phyloP scores from a whole-genome alignment of 1,140 invertebrate genomes.

The Caenorhabditis latens region DNA sequence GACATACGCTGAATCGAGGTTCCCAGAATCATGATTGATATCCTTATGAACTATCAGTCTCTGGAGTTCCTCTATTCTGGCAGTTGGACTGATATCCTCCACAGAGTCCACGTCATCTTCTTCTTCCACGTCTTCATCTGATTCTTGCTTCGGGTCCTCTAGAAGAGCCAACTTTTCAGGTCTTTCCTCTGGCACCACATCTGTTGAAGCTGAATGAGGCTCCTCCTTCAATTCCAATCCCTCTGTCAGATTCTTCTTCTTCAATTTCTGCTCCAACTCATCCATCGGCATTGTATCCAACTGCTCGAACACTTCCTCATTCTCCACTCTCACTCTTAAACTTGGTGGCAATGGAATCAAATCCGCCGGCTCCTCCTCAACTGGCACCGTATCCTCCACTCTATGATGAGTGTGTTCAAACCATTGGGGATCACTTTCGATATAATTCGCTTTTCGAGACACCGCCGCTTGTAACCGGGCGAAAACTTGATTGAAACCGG shows the following conservation, averaged over 20 bases:
- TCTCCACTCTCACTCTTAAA: not conserved
- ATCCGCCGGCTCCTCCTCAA: not conserved
- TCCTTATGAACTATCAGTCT: conserved; percentile 31
- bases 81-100: not conserved
- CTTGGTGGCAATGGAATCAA: not conserved
- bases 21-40: conserved; percentile 28
- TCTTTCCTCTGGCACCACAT: not conserved
- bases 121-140: not conserved
- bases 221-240: not conserved
- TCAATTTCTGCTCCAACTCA: not conserved
- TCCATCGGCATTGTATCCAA: not conserved
- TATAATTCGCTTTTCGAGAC: conserved; percentile 60
- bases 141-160: not conserved
- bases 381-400: not conserved
- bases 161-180: not conserved
- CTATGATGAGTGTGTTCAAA: conserved; percentile 52
- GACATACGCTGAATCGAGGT: conserved; percentile 38
- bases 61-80: conserved; percentile 15
- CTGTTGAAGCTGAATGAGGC: not conserved
- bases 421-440: conserved; percentile 66
- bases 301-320: not conserved
- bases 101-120: conserved; percentile 33
- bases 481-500: conserved; percentile 62
- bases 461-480: conserved; percentile 66
- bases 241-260: not conserved